Evolutionary conservation across 2,888 invertebrate species (phyloP), one percentile per base, ranked within the genome.

Genomic region (Euplexia lucipara): DNA sequence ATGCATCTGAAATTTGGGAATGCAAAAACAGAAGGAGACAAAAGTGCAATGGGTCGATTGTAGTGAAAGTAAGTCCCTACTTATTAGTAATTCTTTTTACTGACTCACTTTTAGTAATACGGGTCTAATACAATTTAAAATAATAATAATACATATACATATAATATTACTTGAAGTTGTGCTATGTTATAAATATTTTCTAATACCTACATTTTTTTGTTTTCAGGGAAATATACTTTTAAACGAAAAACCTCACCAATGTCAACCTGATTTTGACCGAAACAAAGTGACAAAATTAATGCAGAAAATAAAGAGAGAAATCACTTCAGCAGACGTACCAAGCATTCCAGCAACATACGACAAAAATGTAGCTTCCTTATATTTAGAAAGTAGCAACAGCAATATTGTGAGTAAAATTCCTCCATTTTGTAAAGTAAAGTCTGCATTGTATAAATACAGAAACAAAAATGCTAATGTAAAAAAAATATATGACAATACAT

Each of bases 401-500:
- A 59, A 59, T 59, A 34, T 51, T 42, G 59, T 59, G 34, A 49
- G 59, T 51, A 58, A 58, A 48, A 49, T 51, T 59, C 59, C 59
- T 34, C 41, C 51, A 51, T 59, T 59, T 59, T 59, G 49, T 34
- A 59, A 59, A 59, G 49, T 41, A 59, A 59, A 59, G 59, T 59
- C 59, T 59, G 59, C 59, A 49, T 34, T 59, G 49, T 59, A 59
- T 41, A 59, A 59, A 49, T 49, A 59, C 41, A 59, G 34, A 49
- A 59, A 59, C 49, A 59, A 59, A 51, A 14, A 42, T 34, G 59
- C 59, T 42, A 59, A 59, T 59, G 59, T 59, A 59, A 59, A 51
- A 59, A 58, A 58, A 58, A 58, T 39, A 58, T 48, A 57, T 57
- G 47, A 57, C 57, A 59, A 59, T 48, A 49, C 58, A 59, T 59